Percentiles rank a stretch among this genome's conserved stretches.
Conservation (phyloP, 2,888 invertebrate genomes). For the Drosophila putrida region DNA sequence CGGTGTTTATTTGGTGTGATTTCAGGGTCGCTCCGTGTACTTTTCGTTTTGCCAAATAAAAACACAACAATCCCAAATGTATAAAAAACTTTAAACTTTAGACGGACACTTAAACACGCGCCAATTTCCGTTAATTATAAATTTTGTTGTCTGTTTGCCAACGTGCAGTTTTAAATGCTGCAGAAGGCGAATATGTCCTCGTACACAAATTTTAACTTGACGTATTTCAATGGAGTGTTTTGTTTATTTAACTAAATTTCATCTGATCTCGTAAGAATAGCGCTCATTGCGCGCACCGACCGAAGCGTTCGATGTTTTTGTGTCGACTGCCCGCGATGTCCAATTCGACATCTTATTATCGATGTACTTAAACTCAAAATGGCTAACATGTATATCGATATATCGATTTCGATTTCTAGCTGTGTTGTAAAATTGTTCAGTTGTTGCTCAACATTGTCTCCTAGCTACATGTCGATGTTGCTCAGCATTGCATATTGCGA, state of each 20-base stretch:
- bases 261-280: constrained; percentile 32
- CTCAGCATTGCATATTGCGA: neutral
- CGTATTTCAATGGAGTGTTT: constrained; percentile 61
- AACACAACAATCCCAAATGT: constrained; percentile 24
- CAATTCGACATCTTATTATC: constrained; percentile 46
- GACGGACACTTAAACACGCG: constrained; percentile 15
- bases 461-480: constrained; percentile 9
- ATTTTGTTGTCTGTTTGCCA: constrained; percentile 15
- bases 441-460: constrained; percentile 10
- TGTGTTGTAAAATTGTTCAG: constrained; percentile 20
- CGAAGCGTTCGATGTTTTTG: constrained; percentile 40
- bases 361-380: constrained; percentile 36
- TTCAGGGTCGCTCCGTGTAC: constrained; percentile 29
- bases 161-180: constrained; percentile 33
- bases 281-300: constrained; percentile 50
- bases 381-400: constrained; percentile 30
- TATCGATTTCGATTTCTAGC: constrained; percentile 16
- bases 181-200: constrained; percentile 30
- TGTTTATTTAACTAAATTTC: constrained; percentile 48
- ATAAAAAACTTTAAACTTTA: neutral
- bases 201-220: constrained; percentile 52
- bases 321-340: constrained; percentile 53
- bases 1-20: constrained; percentile 27
- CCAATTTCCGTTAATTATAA: constrained; percentile 24
- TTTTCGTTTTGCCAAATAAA: constrained; percentile 27